Evolutionary conservation across 1,140 invertebrate genomes (phyloP).

Genomic region (Achroia grisella): DNA sequence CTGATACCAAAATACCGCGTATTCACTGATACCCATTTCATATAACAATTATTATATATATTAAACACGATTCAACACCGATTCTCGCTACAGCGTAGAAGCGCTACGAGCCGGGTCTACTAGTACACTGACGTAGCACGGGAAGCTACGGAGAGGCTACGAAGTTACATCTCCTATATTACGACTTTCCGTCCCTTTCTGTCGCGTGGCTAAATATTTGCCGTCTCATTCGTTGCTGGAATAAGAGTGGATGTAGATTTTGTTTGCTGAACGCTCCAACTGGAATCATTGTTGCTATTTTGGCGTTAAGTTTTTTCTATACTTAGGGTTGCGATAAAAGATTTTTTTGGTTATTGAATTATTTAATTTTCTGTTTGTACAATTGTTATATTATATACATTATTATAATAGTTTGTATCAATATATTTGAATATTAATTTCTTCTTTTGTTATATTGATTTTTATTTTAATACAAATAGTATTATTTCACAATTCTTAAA

Average conservation of each 20-base stretch:
- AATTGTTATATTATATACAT: too few species aligned
- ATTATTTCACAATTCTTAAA: too few species aligned
- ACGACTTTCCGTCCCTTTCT: slow-evolving; percentile 20
- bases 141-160: slow-evolving; percentile 18
- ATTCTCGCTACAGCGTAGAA: slow-evolving; percentile 29
- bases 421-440: too few species aligned
- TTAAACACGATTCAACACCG: background rate
- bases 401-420: too few species aligned
- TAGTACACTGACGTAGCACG: slow-evolving; percentile 43
- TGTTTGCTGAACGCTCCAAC: slow-evolving; percentile 48
- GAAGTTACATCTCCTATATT: slow-evolving; percentile 23
- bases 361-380: too few species aligned
- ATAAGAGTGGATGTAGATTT: slow-evolving; percentile 38
- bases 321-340: slow-evolving; percentile 15
- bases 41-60: background rate
- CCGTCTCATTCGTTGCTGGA: slow-evolving; percentile 19
- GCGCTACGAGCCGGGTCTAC: slow-evolving; percentile 46
- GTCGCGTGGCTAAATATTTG: slow-evolving; percentile 21
- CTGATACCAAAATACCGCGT: slow-evolving; percentile 16
- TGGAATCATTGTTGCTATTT: slow-evolving; percentile 56
- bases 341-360: slow-evolving; percentile 15
- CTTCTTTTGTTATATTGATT: too few species aligned
- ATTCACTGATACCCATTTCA: slow-evolving; percentile 2
- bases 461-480: too few species aligned
- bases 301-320: slow-evolving; percentile 33